A percentile compares a stretch with the other conserved stretches of the same genome.
phyloP scores from a whole-genome alignment of 2,888 invertebrate species.

The Geotrupes spiniger region DNA sequence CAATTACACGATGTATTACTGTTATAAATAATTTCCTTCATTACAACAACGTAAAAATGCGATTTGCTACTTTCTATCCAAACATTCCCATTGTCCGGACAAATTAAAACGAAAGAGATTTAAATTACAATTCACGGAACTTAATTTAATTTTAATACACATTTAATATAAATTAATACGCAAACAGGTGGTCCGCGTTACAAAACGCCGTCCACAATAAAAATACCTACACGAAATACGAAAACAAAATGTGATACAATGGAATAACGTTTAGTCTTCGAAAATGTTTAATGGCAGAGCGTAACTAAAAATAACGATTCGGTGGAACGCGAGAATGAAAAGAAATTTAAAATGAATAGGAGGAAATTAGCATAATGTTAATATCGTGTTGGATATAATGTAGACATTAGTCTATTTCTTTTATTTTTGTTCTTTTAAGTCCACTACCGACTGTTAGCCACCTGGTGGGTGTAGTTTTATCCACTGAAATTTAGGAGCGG shows the following conservation, averaged over 20 bases:
- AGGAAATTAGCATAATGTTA: slow-evolving; percentile 22
- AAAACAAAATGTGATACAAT: slow-evolving; percentile 17
- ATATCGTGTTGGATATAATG: slow-evolving; percentile 30
- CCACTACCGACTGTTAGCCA: slow-evolving; percentile 28
- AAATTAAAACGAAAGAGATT: too few relatives aligned
- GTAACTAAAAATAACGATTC: slow-evolving; percentile 18
- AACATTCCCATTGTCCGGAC: too few relatives aligned
- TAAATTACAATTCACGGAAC: too few relatives aligned
- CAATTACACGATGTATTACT: too few relatives aligned
- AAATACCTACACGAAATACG: slow-evolving; percentile 6
- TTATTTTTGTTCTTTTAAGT: slow-evolving; percentile 27
- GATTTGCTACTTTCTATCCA: too few relatives aligned
- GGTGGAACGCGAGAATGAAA: slow-evolving; percentile 16
- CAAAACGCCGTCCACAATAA: slow-evolving; percentile 1
- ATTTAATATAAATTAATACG: too few relatives aligned
- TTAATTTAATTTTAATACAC: too few relatives aligned
- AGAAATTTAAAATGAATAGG: slow-evolving; percentile 17
- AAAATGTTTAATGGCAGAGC: slow-evolving; percentile 17
- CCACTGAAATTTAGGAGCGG: slow-evolving; percentile 6
- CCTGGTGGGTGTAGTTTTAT: slow-evolving; percentile 27
- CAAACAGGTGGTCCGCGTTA: too few relatives aligned
- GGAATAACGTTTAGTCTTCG: slow-evolving; percentile 15
- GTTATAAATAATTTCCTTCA: too few relatives aligned
- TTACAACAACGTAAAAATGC: too few relatives aligned
- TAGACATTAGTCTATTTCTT: slow-evolving; percentile 30